Conservation (phyloP, 2,113 vertebrate species). For the Microcebus tavaratra region DNA sequence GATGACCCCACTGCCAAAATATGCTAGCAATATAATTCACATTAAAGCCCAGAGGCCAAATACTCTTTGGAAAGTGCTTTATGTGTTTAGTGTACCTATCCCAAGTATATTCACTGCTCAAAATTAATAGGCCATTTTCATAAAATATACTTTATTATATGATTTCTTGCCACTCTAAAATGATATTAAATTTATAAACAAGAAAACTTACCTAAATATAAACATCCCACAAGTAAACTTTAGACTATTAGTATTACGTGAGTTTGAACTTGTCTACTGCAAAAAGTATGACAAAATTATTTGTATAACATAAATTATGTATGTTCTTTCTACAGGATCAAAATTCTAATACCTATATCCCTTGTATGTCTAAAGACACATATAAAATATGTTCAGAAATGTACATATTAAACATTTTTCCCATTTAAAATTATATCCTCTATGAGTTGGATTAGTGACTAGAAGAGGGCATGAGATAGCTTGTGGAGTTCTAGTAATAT, state of each 20-base stretch:
- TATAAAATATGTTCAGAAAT: constrained; percentile 42
- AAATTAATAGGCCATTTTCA: background rate
- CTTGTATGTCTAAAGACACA: constrained; percentile 8
- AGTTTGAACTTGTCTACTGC: constrained; percentile 6
- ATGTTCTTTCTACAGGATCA: background rate
- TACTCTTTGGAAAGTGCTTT: background rate
- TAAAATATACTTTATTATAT: background rate
- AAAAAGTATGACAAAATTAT: background rate
- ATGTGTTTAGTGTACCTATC: constrained; percentile 1
- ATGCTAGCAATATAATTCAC: constrained; percentile 11
- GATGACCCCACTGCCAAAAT: constrained; percentile 42
- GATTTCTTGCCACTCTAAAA: background rate
- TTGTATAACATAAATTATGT: background rate
- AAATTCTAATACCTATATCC: background rate
- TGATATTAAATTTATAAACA: background rate
- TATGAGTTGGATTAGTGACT: background rate
- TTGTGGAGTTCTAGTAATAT: background rate
- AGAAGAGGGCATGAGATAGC: background rate
- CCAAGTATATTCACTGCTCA: background rate
- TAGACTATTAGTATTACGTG: background rate
- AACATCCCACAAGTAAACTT: constrained; percentile 1
- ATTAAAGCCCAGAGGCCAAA: constrained; percentile 61
- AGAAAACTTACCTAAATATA: constrained; percentile 51
- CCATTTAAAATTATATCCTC: constrained; percentile 45
- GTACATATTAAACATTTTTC: background rate